These are phyloP conservation scores for Grapholita molesta DNA, from an alignment of 1,140 invertebrate genomes.

Conservation along the genomic window DNA sequence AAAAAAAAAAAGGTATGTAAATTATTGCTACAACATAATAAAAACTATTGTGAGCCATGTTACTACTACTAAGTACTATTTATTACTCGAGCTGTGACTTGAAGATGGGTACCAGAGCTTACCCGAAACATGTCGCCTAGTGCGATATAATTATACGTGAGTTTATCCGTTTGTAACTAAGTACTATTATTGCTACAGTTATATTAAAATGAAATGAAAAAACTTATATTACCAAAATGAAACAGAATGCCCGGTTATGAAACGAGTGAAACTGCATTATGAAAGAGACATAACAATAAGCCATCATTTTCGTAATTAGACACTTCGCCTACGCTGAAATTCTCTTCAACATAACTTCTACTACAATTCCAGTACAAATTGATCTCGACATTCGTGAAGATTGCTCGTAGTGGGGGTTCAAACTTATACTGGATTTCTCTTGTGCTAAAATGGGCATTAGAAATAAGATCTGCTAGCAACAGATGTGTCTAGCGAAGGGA, in stretches of 20 bases:
- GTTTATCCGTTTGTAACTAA: too few relatives aligned
- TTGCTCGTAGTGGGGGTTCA: not conserved
- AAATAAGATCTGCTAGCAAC: not conserved
- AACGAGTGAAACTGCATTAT: not conserved
- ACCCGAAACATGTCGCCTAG: too few relatives aligned
- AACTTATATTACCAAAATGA: not conserved
- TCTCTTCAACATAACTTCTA: not conserved
- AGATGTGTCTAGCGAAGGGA: not conserved
- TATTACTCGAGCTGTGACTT: too few relatives aligned
- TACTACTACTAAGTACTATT: too few relatives aligned
- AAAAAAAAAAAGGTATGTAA: too few relatives aligned
- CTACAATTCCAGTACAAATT: not conserved
- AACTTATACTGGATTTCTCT: not conserved
- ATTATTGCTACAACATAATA: too few relatives aligned
- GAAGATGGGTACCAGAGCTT: too few relatives aligned
- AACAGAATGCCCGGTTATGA: not conserved
- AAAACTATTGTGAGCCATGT: too few relatives aligned
- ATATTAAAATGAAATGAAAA: too few relatives aligned
- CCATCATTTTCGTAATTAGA: conserved; percentile 3
- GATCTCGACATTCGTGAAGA: not conserved
- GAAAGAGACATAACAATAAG: not conserved
- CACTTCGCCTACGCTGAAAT: not conserved
- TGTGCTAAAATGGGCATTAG: not conserved
- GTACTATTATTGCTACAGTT: too few relatives aligned
- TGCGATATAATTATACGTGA: too few relatives aligned